Conservation (phyloP, 2,888 invertebrate species). For the Amblyjoppa fuscipennis region DNA sequence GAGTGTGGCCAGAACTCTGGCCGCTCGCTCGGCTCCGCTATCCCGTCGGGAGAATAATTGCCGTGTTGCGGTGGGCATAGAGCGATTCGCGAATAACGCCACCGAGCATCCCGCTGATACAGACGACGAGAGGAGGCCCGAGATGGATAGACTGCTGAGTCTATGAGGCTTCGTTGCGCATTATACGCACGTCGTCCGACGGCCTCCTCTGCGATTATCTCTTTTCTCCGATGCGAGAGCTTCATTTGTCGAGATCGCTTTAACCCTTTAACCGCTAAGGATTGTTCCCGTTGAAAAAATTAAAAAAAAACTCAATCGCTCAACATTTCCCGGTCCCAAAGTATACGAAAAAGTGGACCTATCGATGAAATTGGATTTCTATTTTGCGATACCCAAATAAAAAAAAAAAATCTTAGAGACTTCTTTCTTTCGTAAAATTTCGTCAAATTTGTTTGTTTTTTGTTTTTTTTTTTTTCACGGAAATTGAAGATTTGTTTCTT, state of each 20-base stretch:
- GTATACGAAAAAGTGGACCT: background rate
- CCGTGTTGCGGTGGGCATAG: slow-evolving; percentile 46
- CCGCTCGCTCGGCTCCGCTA: slow-evolving; percentile 35
- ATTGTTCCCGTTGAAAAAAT: too few relatives aligned
- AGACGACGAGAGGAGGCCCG: slow-evolving; percentile 53
- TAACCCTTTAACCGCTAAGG: background rate
- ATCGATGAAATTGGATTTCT: too few relatives aligned
- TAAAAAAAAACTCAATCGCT: too few relatives aligned
- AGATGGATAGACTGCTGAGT: slow-evolving; percentile 55
- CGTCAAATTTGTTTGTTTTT: background rate
- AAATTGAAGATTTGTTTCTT: background rate
- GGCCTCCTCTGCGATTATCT: slow-evolving; percentile 19
- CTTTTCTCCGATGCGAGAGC: background rate
- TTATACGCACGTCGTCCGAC: background rate
- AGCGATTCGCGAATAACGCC: slow-evolving; percentile 48
- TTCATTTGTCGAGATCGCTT: background rate
- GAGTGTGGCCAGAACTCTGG: slow-evolving; percentile 48
- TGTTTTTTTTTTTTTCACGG: background rate
- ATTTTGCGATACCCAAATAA: too few relatives aligned
- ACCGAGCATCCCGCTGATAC: slow-evolving; percentile 49
- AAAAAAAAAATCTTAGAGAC: too few relatives aligned
- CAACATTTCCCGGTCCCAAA: background rate
- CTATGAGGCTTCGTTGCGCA: slow-evolving; percentile 30
- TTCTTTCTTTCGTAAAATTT: too few relatives aligned
- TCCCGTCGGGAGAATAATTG: slow-evolving; percentile 67